Base-by-base conservation (phyloP, 2,113 vertebrate species). In the Echinops telfairi region DNA sequence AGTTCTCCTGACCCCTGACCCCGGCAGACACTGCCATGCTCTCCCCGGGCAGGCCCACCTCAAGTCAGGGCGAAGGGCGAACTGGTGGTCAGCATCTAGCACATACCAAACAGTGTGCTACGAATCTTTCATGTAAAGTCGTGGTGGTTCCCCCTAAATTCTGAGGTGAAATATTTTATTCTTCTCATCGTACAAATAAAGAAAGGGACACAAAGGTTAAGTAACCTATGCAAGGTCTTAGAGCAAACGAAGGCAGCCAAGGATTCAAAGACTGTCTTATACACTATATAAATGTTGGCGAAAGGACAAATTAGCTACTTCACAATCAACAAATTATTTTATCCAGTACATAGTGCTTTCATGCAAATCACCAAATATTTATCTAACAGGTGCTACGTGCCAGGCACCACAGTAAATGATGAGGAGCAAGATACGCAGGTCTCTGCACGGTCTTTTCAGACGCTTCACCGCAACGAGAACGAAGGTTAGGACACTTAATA, bases 341-440 rank as follows among this genome's bases (percentile, higher is more conserved):
- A 85, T 40, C 76, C 78, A 88, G 15, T n/a, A 6, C 7, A 36
- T 0, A 85, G 25, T 78, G 14, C 43, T 90, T 89, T 83, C 70
- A 40, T 36, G 64, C 58, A 83, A 53, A 79, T 79, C 17, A 83
- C 31, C 83, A 95, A 93, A 68, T 86, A 86, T 40, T 88, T 94
- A 81, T 64, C 92, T 80, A 95, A 85, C 83, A 95, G 29, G 31
- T 91, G 64, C 23, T 89, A 83, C 23, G 79, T 58, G 36, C 29
- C 2, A 76, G 60, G 22, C 17, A 71, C 64, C 86, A 90, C 47
- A 83, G 14, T 90, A 71, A 90, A 58, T 78, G 40, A 90, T 36
- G n/a, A 88, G 22, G n/a, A n/a, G n/a, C n/a, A 87, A 76, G 58
- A 4, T n/a, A 93, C 53, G 47, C 17, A 92, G 27, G 66, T 68